Percentiles rank a stretch among this genome's conserved stretches.
phyloP scores from a whole-genome alignment of 1,140 invertebrate genomes.

The Drosophila watanabei region DNA sequence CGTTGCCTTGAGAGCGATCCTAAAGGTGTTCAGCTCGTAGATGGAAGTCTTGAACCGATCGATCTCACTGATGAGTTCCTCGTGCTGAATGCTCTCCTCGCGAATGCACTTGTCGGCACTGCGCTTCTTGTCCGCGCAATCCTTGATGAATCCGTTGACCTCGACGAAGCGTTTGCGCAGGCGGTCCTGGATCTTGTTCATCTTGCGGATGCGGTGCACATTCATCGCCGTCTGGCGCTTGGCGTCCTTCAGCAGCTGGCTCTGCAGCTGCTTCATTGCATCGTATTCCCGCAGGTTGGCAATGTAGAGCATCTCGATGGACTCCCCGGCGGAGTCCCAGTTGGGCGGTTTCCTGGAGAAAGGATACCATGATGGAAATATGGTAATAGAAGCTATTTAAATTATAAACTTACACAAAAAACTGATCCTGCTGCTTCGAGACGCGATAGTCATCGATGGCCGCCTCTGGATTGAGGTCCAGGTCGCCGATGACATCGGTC shows the following conservation, averaged over 20 bases:
- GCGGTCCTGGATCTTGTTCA: slow-evolving; percentile 68
- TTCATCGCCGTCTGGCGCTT: slow-evolving; percentile 54
- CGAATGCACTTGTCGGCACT: slow-evolving; percentile 59
- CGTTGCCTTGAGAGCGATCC: slow-evolving; percentile 50
- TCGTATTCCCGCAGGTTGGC: slow-evolving; percentile 67
- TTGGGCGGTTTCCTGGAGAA: slow-evolving; percentile 63
- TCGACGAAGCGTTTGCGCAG: slow-evolving; percentile 71
- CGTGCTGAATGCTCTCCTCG: slow-evolving; percentile 42
- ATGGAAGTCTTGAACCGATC: slow-evolving; percentile 46
- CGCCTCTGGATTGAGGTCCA: slow-evolving; percentile 70
- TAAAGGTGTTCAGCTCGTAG: slow-evolving; percentile 36
- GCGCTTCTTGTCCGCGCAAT: slow-evolving; percentile 71
- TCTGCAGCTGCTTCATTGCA: slow-evolving; percentile 67
- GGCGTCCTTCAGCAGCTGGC: slow-evolving; percentile 57
- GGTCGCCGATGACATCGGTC: slow-evolving; percentile 72
- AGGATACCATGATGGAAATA: background rate
- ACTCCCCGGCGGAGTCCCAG: slow-evolving; percentile 73
- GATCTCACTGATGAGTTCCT: slow-evolving; percentile 48
- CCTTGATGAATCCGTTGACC: slow-evolving; percentile 74
- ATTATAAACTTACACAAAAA: slow-evolving; percentile 58
- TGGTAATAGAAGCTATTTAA: no score
- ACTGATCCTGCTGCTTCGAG: slow-evolving; percentile 67
- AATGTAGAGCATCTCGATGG: slow-evolving; percentile 72
- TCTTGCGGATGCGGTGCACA: slow-evolving; percentile 62
- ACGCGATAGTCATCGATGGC: slow-evolving; percentile 59